These are phyloP conservation scores for Pardosa pseudoannulata DNA, from an alignment of 2,888 invertebrate species.

Conservation along the genomic window DNA sequence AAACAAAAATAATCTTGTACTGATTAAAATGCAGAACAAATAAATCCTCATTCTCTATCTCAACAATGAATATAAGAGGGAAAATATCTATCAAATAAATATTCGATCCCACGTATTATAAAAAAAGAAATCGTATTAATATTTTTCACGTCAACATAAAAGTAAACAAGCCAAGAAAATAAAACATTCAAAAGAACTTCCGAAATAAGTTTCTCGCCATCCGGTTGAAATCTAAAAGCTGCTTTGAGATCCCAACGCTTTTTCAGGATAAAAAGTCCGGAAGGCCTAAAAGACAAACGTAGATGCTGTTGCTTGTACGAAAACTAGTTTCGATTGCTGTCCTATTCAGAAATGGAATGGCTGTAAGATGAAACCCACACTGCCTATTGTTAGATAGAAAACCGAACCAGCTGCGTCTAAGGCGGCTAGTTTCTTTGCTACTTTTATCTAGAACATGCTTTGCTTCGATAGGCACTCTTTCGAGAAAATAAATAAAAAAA, in stretches of 20 bases:
- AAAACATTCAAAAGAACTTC: not conserved
- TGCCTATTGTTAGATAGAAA: conserved; percentile 25
- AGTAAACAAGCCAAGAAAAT: not conserved
- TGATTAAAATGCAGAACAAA: too few relatives aligned
- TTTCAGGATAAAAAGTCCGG: not conserved
- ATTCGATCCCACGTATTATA: too few relatives aligned
- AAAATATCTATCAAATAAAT: too few relatives aligned
- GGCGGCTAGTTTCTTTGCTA: conserved; percentile 16
- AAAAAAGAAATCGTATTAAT: not conserved
- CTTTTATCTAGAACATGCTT: conserved; percentile 28
- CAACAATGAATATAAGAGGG: too few relatives aligned
- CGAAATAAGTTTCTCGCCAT: not conserved
- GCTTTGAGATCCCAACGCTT: not conserved
- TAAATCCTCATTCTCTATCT: too few relatives aligned
- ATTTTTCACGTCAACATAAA: not conserved
- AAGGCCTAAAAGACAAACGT: conserved; percentile 24
- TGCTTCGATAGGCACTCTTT: conserved; percentile 27
- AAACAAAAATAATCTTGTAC: too few relatives aligned
- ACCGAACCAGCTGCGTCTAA: conserved; percentile 33
- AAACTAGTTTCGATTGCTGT: conserved; percentile 36
- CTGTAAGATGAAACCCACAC: conserved; percentile 24
- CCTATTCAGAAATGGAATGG: conserved; percentile 21
- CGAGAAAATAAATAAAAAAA: not conserved
- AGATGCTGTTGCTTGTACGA: conserved; percentile 23
- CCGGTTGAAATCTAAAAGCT: not conserved